A percentile compares a stretch with the other conserved stretches of the same genome.
phyloP scores from a whole-genome alignment of 2,888 invertebrate genomes.

The Sialis fuliginosa region DNA sequence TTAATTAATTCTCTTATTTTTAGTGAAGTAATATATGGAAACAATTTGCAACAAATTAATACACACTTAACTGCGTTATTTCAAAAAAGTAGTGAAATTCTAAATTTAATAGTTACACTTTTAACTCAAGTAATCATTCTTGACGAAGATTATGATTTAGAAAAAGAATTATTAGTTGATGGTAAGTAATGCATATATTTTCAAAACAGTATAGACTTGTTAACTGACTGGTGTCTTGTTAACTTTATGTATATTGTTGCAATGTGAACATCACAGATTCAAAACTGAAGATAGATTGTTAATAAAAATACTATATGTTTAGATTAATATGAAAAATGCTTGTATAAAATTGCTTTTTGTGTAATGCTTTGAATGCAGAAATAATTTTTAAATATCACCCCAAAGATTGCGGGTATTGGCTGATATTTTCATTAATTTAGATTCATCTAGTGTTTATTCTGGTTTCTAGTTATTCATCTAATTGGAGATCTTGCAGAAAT shows the following conservation, averaged over 20 bases:
- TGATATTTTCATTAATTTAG: background rate
- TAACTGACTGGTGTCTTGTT: no score
- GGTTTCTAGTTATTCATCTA: conserved; percentile 27
- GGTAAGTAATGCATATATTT: conserved; percentile 15
- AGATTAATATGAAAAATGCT: no score
- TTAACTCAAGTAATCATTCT: conserved; percentile 27
- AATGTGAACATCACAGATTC: no score
- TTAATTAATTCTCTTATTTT: conserved; percentile 9
- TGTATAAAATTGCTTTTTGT: no score
- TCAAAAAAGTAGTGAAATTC: conserved; percentile 27
- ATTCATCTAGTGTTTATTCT: background rate
- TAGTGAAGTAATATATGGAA: conserved; percentile 28
- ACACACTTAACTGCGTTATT: conserved; percentile 27
- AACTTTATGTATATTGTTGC: no score
- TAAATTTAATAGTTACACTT: conserved; percentile 25
- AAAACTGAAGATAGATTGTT: no score
- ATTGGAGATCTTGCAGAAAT: conserved; percentile 30
- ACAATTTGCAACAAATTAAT: conserved; percentile 19
- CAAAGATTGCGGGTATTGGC: background rate
- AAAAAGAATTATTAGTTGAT: conserved; percentile 23
- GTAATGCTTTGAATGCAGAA: no score
- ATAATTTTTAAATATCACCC: no score
- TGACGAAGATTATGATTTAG: conserved; percentile 21
- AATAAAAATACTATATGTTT: no score
- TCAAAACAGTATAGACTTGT: no score